Conservation (phyloP, 1,140 invertebrate species). For the Phymorhynchus buccinoides region DNA sequence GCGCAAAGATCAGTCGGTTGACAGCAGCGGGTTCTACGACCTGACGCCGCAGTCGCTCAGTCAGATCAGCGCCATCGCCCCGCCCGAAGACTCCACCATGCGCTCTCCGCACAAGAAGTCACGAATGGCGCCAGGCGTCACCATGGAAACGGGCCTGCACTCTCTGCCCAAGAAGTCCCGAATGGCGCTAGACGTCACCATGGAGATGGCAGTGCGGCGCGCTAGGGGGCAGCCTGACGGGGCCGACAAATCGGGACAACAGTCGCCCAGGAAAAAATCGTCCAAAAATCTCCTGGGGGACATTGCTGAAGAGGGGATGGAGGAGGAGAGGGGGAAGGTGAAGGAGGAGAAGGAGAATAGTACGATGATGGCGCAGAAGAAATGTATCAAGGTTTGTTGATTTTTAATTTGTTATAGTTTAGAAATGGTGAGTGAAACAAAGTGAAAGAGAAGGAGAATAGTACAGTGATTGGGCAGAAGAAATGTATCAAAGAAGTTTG, state of each 20-base stretch:
- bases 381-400: slow-evolving; percentile 34
- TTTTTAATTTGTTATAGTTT: too few species aligned
- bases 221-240: slow-evolving; percentile 70
- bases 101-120: slow-evolving; percentile 48
- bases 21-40: slow-evolving; percentile 30
- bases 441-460: too few species aligned
- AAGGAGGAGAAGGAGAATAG: slow-evolving; percentile 36
- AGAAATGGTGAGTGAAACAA: too few species aligned
- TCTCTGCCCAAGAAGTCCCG: too few species aligned
- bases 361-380: neutral
- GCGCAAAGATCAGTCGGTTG: neutral
- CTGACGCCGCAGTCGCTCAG: slow-evolving; percentile 63
- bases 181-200: too few species aligned
- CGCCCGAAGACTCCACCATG: slow-evolving; percentile 59
- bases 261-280: slow-evolving; percentile 29
- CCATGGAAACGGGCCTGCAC: too few species aligned
- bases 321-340: neutral
- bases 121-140: slow-evolving; percentile 51
- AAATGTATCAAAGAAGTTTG: too few species aligned
- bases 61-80: slow-evolving; percentile 66
- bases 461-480: too few species aligned
- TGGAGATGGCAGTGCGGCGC: slow-evolving; percentile 66
- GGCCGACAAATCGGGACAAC: slow-evolving; percentile 60
- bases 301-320: neutral
- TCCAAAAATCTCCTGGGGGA: neutral